These are phyloP conservation scores for Chamaea fasciata DNA, from an alignment of 2,113 vertebrate species.

Conservation along the genomic window DNA sequence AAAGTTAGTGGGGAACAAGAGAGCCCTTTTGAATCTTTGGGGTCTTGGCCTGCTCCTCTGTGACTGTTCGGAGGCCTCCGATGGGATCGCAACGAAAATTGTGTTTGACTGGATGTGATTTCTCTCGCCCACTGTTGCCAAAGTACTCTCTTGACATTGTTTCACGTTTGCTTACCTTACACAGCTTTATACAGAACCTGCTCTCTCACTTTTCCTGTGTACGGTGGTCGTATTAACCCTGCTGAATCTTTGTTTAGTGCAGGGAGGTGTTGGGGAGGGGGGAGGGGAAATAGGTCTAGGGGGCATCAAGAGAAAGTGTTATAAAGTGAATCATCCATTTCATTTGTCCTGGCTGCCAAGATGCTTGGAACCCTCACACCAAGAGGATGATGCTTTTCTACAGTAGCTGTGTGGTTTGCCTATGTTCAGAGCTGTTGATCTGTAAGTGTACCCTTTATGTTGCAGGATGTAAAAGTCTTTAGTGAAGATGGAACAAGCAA, in stretches of 20 bases:
- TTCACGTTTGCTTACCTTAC: background rate
- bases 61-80: background rate
- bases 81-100: background rate
- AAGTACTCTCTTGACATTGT: background rate
- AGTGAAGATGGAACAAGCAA: slow-evolving; percentile 94
- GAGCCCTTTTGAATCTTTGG: background rate
- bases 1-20: background rate
- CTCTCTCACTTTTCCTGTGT: background rate
- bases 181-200: background rate
- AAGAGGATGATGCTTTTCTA: background rate
- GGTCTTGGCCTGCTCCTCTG: background rate
- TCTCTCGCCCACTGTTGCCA: background rate
- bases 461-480: slow-evolving; percentile 96
- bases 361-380: background rate
- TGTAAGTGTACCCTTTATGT: slow-evolving; percentile 57
- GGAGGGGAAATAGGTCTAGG: background rate
- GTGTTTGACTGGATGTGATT: background rate
- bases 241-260: background rate
- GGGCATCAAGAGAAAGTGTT: background rate
- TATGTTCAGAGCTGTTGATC: slow-evolving; percentile 28
- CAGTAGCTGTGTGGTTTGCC: background rate
- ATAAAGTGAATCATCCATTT: slow-evolving; percentile 12
- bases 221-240: background rate
- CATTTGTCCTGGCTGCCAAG: slow-evolving; percentile 20
- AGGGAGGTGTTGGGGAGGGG: slow-evolving; percentile 11